Base-by-base conservation (phyloP, 2,797 vertebrate genomes). In the Perodicticus potto region DNA sequence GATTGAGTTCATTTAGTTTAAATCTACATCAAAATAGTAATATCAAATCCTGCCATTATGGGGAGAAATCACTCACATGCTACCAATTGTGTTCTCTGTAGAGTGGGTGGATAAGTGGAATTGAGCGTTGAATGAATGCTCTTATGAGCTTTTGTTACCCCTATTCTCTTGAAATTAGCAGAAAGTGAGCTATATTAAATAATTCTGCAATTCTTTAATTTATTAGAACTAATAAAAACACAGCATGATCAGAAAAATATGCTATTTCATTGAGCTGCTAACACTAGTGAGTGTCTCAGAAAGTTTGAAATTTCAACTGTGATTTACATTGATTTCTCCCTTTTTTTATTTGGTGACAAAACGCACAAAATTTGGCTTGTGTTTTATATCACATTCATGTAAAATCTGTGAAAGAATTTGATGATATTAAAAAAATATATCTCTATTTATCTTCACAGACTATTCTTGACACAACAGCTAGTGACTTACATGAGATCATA, bases 211-310 rank as follows among this genome's bases (percentile, higher is more conserved):
- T 97, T 94, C 92, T 95, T 96, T 96, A 93, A 97, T 96, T 98
- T 96, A 96, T 97, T 96, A 95, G 67, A 89, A 85, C 80, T 96
- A 97, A 97, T 96, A 96, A 97, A 97, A 96, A 91, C 90, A 96
- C 90, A 95, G 87, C 80, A 87, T 92, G 82, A 81, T 97, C 61
- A 78, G 84, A 97, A 97, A 94, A 89, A 95, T 94, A 88, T 70
- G 88, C 82, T 65, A 2, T 92, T 97, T 93, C 88, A 63, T 57
- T 80, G 88, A 95, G 61, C 95, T 96, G 45, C 77, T 83, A 69
- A 93, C 77, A 80, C 22, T 91, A 22, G 2, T 94, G 61, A 86
- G 65, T 94, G 82, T 96, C 45, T 90, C 40, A 59, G 17, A 93
- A 94, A 95, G 77, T 94, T 94, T 89, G 55, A 96, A 95, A 65